phyloP scores from a whole-genome alignment of 2,797 vertebrate species.

The Mallotus villosus region DNA sequence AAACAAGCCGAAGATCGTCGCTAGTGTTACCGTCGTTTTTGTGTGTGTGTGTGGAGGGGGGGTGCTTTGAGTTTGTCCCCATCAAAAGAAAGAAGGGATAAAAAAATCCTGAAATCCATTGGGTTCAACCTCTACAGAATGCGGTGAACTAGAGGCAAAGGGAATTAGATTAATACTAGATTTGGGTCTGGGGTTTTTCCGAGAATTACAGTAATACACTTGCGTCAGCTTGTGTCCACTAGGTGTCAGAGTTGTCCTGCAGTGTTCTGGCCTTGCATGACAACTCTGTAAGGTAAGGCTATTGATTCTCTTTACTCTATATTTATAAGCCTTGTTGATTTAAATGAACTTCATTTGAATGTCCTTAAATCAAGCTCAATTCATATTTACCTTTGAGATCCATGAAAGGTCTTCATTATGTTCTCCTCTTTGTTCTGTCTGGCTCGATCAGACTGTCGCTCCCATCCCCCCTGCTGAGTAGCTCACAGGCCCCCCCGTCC shows the following conservation, averaged over 20 bases:
- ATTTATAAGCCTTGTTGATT: not conserved
- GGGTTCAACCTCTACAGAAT: not conserved
- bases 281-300: not conserved
- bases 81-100: not conserved
- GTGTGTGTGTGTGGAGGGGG: not conserved
- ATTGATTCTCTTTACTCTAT: not conserved
- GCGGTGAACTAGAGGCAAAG: not conserved
- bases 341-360: constrained; percentile 34
- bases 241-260: constrained; percentile 43
- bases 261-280: not conserved
- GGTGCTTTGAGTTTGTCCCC: too few species aligned
- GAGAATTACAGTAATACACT: not conserved
- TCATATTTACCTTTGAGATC: constrained; percentile 49
- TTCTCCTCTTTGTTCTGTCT: not conserved
- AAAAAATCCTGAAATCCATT: not conserved
- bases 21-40: constrained; percentile 5
- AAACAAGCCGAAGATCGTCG: constrained; percentile 22
- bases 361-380: constrained; percentile 48
- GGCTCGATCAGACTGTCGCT: constrained; percentile 10
- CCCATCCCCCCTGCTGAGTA: constrained; percentile 5
- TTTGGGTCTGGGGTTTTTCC: not conserved
- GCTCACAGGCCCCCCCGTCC: not conserved
- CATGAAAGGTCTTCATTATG: constrained; percentile 27
- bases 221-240: constrained; percentile 6
- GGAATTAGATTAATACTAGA: constrained; percentile 2